Conservation (phyloP, 2,113 vertebrate genomes). For the Athene noctua region DNA sequence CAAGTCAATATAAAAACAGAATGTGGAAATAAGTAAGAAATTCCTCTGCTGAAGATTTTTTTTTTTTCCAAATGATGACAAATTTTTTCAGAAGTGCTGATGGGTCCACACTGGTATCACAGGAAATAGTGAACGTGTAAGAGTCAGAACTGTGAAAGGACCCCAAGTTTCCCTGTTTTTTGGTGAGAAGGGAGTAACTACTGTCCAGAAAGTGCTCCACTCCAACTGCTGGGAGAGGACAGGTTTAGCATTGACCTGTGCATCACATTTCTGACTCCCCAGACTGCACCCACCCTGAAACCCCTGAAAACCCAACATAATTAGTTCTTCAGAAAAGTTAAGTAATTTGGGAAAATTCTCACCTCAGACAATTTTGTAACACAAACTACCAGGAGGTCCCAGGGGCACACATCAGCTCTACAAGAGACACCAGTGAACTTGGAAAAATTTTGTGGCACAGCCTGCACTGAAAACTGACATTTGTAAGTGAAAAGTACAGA, state of each 20-base stretch:
- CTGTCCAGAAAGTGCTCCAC: background rate
- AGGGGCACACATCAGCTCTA: background rate
- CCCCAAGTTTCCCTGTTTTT: background rate
- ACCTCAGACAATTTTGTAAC: background rate
- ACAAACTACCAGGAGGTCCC: background rate
- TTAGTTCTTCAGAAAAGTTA: background rate
- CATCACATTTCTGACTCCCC: background rate
- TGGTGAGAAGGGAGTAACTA: background rate
- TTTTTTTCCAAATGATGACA: background rate
- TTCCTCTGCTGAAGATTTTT: background rate
- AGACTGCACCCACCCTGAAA: background rate
- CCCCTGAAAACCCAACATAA: background rate
- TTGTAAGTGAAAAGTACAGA: background rate
- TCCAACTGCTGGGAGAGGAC: background rate
- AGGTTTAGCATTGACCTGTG: background rate
- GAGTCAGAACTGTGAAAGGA: background rate
- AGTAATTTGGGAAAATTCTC: background rate
- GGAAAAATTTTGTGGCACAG: background rate
- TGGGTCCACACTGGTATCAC: background rate
- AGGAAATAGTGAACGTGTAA: background rate
- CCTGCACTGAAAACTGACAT: background rate
- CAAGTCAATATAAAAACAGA: background rate
- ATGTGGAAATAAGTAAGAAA: background rate
- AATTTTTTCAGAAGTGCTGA: background rate
- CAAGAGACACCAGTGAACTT: background rate